Base-by-base conservation (phyloP, 2,888 invertebrate genomes). In the Lasiommata megera region DNA sequence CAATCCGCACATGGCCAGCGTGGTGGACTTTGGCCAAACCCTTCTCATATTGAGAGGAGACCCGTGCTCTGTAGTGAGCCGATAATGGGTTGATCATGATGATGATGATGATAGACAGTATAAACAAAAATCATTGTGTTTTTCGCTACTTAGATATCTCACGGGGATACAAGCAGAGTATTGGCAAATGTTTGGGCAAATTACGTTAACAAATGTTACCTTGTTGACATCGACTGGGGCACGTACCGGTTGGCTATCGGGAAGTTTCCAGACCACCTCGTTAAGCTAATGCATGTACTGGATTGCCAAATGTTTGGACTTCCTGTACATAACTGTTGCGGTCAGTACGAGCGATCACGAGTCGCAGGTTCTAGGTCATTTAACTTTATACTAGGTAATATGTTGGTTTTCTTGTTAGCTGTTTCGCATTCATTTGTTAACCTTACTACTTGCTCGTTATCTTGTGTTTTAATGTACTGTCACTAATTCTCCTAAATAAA, bases 231-330 rank as follows among this genome's bases (percentile, higher is more conserved):
- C 6, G 1, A 3, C 36, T 7, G 50, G 50, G 50, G n/a, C 38
- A 28, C 16, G 38, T 14, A 50, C 29, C 50, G n/a, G 14, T 12
- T 17, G 50, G 53, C 36, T 50, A 56, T 60, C 43, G 53, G 51
- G 34, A 58, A 58, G 55, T 58, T 52, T 9, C 14, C 37, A 48
- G 48, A 52, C 61, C 58, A 50, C 53, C 56, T 61, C 61, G 55
- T 58, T 61, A 58, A 53, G 47, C 55, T 58, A 58, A 58, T 44
- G 55, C 58, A 28, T 53, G 43, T 14, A 48, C 36, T 51, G 53
- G 53, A 58, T 55, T 54, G 54, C 58, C 58, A 55, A 61, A 58
- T 56, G 58, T 50, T 61, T 56, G 58, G 18, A 52, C 37, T 47
- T 44, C 47, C 56, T 37, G 41, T 16, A 48, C 55, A 47, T 44